Base-by-base conservation (phyloP, 30 jellyfish, hydroid and myxozoan genomes). In the Hydractinia symbiolongicarpus region DNA sequence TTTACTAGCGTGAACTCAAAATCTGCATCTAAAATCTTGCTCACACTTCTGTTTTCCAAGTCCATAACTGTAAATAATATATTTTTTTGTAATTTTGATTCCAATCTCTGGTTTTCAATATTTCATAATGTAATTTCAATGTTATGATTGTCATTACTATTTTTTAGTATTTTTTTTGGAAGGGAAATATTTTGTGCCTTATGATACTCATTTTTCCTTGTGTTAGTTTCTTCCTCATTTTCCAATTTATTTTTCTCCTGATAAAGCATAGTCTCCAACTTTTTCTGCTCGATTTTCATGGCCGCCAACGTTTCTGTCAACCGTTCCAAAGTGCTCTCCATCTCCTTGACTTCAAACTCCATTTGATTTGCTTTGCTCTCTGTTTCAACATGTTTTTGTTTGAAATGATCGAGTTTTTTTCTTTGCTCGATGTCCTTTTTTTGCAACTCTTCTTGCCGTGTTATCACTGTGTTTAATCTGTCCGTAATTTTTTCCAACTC, bases 271-370 rank as follows among this genome's bases (percentile, higher is more conserved):
- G 4, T 64, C 2, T 64, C 56, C 58, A 71, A 50, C 9, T 8
- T 71, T 9, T 71, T 60, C 40, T 71, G 80, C 16, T 71, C 80
- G 8, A 8, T 71, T 20, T 71, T 71, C 80, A 71, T 71, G 70
- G n/a, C 54, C 13, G n/a, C 80, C 1, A 71, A n/a, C 51, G 4
- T 30, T n/a, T 71, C 80, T 8, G 80, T 20, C 80, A 71, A 20
- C 67, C 60, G 8, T 19, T 71, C 80, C 61, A 71, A 71, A 8
- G n/a, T 30, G 61, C 56, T 71, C 51, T 71, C 80, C 80, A 71
- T 71, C 40, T 49, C 8, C n/a, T 50, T 30, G 3, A 71, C 80
- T 53, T 71, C 80, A 14, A 30, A 15, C 51, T 71, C 80, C 15
- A 71, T 20, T 71, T 71, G 10, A 50, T 30, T 49, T 71, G 80